Evolutionary conservation across 2,888 invertebrate genomes (phyloP).

Genomic region (Ceriagrion tenellum): DNA sequence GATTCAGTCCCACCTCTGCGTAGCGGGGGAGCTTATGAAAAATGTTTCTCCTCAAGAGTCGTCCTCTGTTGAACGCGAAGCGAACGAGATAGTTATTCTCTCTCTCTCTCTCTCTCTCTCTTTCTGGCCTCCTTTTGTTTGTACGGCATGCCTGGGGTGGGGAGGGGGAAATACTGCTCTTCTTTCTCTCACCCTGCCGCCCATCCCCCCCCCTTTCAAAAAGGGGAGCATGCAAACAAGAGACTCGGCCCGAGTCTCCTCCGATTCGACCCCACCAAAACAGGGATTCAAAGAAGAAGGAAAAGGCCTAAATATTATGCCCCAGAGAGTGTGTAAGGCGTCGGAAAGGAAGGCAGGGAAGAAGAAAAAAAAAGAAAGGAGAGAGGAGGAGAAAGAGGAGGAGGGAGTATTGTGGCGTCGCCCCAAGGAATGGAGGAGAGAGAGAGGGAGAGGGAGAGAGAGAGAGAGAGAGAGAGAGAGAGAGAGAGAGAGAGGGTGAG

Average conservation of each 20-base stretch:
- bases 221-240: conserved; percentile 11
- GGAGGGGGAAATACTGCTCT: neutral
- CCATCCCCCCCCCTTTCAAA: neutral
- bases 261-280: neutral
- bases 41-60: neutral
- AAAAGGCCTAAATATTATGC: neutral
- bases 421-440: too few species aligned
- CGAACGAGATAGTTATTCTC: neutral
- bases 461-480: too few species aligned
- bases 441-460: too few species aligned
- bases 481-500: neutral
- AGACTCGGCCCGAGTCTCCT: neutral
- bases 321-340: neutral
- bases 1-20: neutral
- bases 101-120: neutral
- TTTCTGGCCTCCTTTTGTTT: neutral
- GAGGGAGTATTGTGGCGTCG: too few species aligned
- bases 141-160: neutral
- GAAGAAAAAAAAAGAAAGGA: neutral
- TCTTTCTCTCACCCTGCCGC: neutral
- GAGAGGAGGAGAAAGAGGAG: neutral
- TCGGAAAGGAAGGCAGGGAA: neutral
- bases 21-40: neutral
- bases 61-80: neutral
- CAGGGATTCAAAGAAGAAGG: neutral